Conservation (phyloP, 92 coral and sea anemone genomes). For the Paragorgia papillata region DNA sequence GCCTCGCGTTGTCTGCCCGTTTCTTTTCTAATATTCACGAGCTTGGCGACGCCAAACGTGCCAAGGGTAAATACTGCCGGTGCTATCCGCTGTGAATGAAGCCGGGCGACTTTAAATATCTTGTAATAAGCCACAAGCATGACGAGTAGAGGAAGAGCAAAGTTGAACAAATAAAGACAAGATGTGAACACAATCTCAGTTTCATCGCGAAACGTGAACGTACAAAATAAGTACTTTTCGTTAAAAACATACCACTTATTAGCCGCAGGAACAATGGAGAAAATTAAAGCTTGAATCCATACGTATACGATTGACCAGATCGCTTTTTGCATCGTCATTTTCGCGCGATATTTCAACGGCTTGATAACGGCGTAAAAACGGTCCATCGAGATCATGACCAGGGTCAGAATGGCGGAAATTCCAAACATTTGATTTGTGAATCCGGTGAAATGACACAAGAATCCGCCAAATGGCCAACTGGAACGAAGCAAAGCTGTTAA, state of each 20-base stretch:
- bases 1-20: slow-evolving; percentile 92
- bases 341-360: slow-evolving; percentile 92
- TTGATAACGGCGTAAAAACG: slow-evolving; percentile 94
- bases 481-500: slow-evolving; percentile 76
- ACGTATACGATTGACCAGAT: slow-evolving; percentile 72
- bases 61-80: slow-evolving; percentile 90
- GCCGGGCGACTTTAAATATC: slow-evolving; percentile 89
- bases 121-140: slow-evolving; percentile 82
- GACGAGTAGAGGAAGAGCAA: slow-evolving; percentile 70
- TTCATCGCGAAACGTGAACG: slow-evolving; percentile 68
- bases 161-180: slow-evolving; percentile 76
- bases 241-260: slow-evolving; percentile 84
- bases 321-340: slow-evolving; percentile 94
- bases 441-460: slow-evolving; percentile 84
- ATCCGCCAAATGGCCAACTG: slow-evolving; percentile 79
- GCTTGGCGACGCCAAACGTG: slow-evolving; percentile 68
- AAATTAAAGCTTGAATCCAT: slow-evolving; percentile 80
- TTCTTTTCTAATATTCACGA: slow-evolving; percentile 70
- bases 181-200: slow-evolving; percentile 65
- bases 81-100: slow-evolving; percentile 89
- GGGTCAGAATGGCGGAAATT: slow-evolving; percentile 80
- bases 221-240: slow-evolving; percentile 73
- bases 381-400: slow-evolving; percentile 87
- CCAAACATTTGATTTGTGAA: slow-evolving; percentile 88
- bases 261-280: slow-evolving; percentile 76